Percentiles rank a stretch among this genome's conserved stretches.
Conservation (phyloP, 2,113 vertebrate species). For the Hassar affinis region DNA sequence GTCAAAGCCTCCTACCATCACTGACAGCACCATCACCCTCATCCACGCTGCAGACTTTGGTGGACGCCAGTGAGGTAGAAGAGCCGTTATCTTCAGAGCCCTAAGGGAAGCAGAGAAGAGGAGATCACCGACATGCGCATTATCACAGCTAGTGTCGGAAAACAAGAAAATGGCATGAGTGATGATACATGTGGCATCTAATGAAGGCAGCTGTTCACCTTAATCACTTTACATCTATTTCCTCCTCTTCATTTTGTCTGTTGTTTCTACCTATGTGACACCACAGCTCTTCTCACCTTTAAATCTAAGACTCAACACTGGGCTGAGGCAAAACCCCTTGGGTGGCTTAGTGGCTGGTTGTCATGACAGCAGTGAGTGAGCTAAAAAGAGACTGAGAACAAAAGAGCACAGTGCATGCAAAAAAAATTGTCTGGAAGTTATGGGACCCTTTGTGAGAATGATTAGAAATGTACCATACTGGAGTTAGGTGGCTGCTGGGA, state of each 20-base stretch:
- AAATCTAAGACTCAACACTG: conserved; percentile 18
- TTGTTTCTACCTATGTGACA: background rate
- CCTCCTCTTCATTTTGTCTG: background rate
- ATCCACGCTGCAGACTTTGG: conserved; percentile 89
- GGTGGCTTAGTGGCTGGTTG: conserved; percentile 38
- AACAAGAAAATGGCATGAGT: background rate
- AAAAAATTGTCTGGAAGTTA: conserved; percentile 24
- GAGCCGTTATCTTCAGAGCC: conserved; percentile 87
- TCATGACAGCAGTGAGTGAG: conserved; percentile 45
- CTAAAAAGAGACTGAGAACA: background rate
- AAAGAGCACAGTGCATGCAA: conserved; percentile 8
- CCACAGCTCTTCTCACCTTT: conserved; percentile 34
- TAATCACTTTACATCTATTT: background rate
- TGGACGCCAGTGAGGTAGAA: conserved; percentile 88
- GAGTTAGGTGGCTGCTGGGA: background rate
- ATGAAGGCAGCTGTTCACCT: background rate
- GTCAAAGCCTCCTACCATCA: conserved; percentile 79
- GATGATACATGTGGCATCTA: background rate
- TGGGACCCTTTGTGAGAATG: conserved; percentile 36
- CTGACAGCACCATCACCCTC: conserved; percentile 77
- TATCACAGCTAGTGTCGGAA: background rate
- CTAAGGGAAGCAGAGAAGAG: conserved; percentile 61
- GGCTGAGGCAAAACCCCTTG: conserved; percentile 13
- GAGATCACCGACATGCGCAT: background rate
- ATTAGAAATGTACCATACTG: conserved; percentile 11